Evolutionary conservation across 2,113 vertebrate species (phyloP), one percentile per base, ranked within the genome.

Genomic region (Chiloscyllium plagiosum): DNA sequence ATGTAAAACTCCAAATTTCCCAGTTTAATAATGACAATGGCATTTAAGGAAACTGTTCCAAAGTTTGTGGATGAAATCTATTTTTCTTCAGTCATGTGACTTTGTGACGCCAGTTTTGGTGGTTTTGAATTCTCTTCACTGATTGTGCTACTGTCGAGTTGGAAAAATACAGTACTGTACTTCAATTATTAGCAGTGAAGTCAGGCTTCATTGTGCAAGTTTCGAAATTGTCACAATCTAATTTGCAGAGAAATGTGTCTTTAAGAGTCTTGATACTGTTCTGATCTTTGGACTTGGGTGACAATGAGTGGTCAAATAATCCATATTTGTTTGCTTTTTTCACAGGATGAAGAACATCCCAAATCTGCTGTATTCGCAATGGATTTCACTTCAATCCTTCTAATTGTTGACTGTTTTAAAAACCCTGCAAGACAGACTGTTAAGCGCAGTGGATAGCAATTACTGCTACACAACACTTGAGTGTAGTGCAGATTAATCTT

Each of bases 271-370:
- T 90, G 26, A 89, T 19, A 15, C 2, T 15, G 0, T 56, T 26
- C 22, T 70, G 61, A 70, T 19, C 15, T 70, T 47, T 95, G 24
- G 42, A 5, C 10, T 20, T 47, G 2, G 69, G n/a, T 68, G 33
- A 29, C 24, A 17, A 7, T 37, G 26, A 29, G 26, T 72, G 4
- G 3, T 26, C 1, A 52, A 50, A 72, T 72, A 17, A 50, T 69
- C 20, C 3, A 50, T 95, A 42, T 52, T 26, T 42, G 42, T 95
- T 2, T 70, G n/a, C 33, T 83, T 92, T 96, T 96, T 96, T 96
- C 97, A 95, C 97, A 99, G 99, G 98, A 98, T 98, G 98, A 97
- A 96, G 97, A 96, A 96, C 97, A 96, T 96, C 96, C 96, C 97
- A 96, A 96, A 97, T 96, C 97, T 97, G 95, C 97, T 96, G 96